Evolutionary conservation across 53 echinoderm and acorn worm genomes (phyloP), one percentile per base, ranked within the genome.

Genomic region (Henricia sp.): DNA sequence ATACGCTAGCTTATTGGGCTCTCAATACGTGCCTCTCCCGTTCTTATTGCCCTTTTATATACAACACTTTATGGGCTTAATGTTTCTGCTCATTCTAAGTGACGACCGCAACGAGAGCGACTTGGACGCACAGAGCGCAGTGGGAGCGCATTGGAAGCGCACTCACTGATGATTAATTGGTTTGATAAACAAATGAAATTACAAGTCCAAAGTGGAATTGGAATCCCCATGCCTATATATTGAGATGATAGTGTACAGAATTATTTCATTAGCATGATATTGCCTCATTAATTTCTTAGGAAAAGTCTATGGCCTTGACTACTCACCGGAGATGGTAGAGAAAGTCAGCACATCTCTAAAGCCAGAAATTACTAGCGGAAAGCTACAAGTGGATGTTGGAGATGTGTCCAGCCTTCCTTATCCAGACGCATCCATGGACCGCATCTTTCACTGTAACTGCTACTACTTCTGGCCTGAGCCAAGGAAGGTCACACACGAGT

Each of bases 381-480:
- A 54, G 28, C 68, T 92, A 2, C 83, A 92, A 38, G 86, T 97
- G 0, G 68, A 48, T 0, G 32, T 94, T 0, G 99, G 94, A 4
- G 87, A 94, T 71, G 99, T 74, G 1, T 59, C 77, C 11, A 68
- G 72, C 34, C 78, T 97, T 1, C 99, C 94, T 4, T 92, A 95
- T 66, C 39, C 86, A 4, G 92, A 92, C 33, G 50, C 59, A 73
- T 62, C 78, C 53, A 90, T 97, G 72, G 94, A 97, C 59, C 72
- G 87, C 12, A 84, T 97, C 41, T 94, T 83, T 65, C 96, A 96
- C 72, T 82, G 87, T 13, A 97, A 97, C 82, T 94, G 94, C 72
- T 97, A 94, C 66, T 97, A 97, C 82, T 97, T 97, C 72, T 97
- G 99, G 99, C 89, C 94, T 0, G 94, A 94, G 59, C 39, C 58